Percentiles rank a stretch among this genome's conserved stretches.
phyloP scores from a whole-genome alignment of 2,113 vertebrate genomes.

The Xyrauchen texanus region DNA sequence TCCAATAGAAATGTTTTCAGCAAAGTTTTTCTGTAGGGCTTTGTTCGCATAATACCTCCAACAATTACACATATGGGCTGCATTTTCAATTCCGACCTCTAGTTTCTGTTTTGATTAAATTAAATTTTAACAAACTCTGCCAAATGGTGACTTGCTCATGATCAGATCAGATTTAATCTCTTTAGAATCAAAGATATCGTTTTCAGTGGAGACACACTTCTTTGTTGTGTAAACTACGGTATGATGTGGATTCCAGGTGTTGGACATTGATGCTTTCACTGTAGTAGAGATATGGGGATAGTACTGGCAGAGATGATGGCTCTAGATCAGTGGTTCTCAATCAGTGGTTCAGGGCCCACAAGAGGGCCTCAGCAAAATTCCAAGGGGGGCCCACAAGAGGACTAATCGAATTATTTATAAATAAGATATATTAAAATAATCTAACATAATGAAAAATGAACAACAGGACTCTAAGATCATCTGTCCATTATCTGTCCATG shows the following conservation, averaged over 20 bases:
- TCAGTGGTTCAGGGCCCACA: no score
- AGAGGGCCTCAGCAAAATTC: no score
- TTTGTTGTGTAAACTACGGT: no score
- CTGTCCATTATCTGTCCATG: slow-evolving; percentile 60
- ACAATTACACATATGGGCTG: slow-evolving; percentile 21
- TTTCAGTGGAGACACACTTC: no score
- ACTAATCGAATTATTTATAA: no score
- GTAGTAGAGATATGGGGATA: background rate
- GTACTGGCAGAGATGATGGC: no score
- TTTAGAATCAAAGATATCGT: slow-evolving; percentile 5
- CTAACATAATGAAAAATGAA: no score
- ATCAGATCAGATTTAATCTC: slow-evolving; percentile 29
- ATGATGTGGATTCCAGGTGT: background rate
- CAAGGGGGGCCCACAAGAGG: no score
- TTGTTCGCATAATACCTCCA: slow-evolving; percentile 15
- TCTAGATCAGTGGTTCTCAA: no score
- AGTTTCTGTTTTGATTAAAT: background rate
- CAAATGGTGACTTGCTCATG: background rate
- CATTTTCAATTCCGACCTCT: slow-evolving; percentile 1
- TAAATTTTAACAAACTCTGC: background rate
- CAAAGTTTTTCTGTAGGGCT: background rate
- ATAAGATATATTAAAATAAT: no score
- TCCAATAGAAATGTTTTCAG: background rate
- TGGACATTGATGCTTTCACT: background rate
- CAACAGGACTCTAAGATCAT: slow-evolving; percentile 58